Evolutionary conservation across 2,113 vertebrate genomes (phyloP).

Genomic region (Chionomys nivalis): DNA sequence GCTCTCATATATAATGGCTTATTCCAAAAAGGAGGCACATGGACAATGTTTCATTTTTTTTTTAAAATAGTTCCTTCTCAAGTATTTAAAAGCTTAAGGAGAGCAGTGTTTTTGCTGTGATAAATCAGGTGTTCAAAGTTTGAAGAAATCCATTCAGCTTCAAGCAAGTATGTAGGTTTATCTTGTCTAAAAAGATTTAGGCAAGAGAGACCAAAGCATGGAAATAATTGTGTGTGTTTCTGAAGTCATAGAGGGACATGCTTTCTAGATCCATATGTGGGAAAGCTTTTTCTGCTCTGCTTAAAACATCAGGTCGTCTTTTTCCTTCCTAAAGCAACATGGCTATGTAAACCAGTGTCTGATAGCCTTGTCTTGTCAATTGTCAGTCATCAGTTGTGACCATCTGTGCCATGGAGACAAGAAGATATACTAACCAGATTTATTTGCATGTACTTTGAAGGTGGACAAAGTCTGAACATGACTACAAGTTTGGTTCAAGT

Average conservation of each 20-base stretch:
- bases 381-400: neutral
- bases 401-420: constrained; percentile 26
- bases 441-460: constrained; percentile 55
- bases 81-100: constrained; percentile 73
- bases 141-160: constrained; percentile 57
- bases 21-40: constrained; percentile 68
- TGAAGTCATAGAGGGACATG: neutral
- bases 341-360: neutral
- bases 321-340: neutral
- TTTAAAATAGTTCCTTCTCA: constrained; percentile 59
- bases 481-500: constrained; percentile 32
- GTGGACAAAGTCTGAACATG: constrained; percentile 60
- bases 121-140: constrained; percentile 58
- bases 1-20: constrained; percentile 14
- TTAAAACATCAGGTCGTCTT: neutral
- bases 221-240: constrained; percentile 52
- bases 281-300: constrained; percentile 11
- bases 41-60: constrained; percentile 73
- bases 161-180: constrained; percentile 36
- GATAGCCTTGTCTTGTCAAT: neutral
- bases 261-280: constrained; percentile 10
- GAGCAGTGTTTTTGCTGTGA: constrained; percentile 17
- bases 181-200: constrained; percentile 53
- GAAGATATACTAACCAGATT: constrained; percentile 54
- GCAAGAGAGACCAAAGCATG: neutral